phyloP scores from a whole-genome alignment of 2,113 vertebrate genomes.

The Lamprologus lemairii region DNA sequence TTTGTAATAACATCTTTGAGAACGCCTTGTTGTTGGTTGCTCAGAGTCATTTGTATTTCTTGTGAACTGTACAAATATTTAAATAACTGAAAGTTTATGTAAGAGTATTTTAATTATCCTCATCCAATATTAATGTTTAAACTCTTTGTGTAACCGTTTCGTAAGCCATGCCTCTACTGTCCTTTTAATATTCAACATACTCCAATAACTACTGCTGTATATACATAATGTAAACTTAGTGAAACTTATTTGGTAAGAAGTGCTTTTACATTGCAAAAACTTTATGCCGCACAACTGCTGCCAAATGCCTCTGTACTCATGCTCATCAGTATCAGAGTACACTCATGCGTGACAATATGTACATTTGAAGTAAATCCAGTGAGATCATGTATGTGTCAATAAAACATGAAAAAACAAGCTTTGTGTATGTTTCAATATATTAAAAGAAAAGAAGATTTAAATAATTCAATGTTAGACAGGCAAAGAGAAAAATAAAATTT shows the following conservation, averaged over 20 bases:
- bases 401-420: slow-evolving; percentile 26
- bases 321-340: slow-evolving; percentile 30
- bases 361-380: slow-evolving; percentile 34
- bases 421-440: neutral
- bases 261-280: slow-evolving; percentile 33
- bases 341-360: slow-evolving; percentile 41
- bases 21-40: neutral
- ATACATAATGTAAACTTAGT: slow-evolving; percentile 51
- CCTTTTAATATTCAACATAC: slow-evolving; percentile 38
- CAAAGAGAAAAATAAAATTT: neutral
- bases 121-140: slow-evolving; percentile 18
- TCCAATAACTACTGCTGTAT: slow-evolving; percentile 68
- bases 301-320: slow-evolving; percentile 34
- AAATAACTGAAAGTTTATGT: slow-evolving; percentile 39
- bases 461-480: neutral
- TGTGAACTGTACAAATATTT: slow-evolving; percentile 72
- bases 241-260: slow-evolving; percentile 34
- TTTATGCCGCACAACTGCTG: slow-evolving; percentile 31
- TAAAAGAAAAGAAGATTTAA: neutral
- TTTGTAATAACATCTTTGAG: neutral
- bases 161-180: neutral
- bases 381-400: slow-evolving; percentile 57
- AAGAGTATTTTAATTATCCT: slow-evolving; percentile 47
- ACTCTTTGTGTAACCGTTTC: slow-evolving; percentile 19
- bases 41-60: slow-evolving; percentile 6